Base-by-base conservation (phyloP, 1,140 invertebrate species). In the Drosophila rhopaloa region DNA sequence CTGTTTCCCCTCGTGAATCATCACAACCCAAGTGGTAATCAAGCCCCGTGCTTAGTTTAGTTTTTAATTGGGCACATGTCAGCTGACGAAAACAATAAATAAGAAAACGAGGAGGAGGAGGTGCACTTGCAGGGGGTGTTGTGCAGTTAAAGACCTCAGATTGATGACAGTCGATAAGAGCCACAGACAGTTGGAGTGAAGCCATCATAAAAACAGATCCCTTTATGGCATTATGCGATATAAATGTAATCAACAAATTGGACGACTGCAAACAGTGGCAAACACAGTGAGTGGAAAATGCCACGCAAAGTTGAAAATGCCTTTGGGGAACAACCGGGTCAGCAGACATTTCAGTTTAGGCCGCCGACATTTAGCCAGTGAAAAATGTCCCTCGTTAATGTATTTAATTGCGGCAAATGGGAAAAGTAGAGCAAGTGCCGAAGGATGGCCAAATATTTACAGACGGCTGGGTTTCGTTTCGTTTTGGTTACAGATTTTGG, bases 281-380 rank as follows among this genome's bases (percentile, higher is more conserved):
- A 46, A 32, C 54, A 27, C 46, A 60, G 19, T 40, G 16, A 24
- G n/a, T 11, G 24, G 24, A 47, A 40, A 54, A 56, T 48, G 27
- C 57, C 61, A 40, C 61, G 40, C 63, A 54, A 38, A 48, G 56
- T 55, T 46, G 19, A 53, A 24, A 24, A 46, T 63, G 58, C 66
- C 80, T 75, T 56, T 62, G 48, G 84, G 84, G 80, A 89, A 86
- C 75, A 88, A 89, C 74, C 73, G 62, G 84, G 84, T 89, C 84
- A 89, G 85, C 84, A 83, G 84, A 89, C 85, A 68, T 67, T 79
- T 83, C 77, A 78, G 81, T 13, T 32, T 76, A 68, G 63, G 32
- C 50, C 50, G 43, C 14, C 72, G 59, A 32, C 63, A 73, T 79
- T 86, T 68, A 70, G 63, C 51, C 71, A 57, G 76, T 67, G 61